Evolutionary conservation across 2,888 invertebrate species (phyloP).

Genomic region (Philereme vetulata): DNA sequence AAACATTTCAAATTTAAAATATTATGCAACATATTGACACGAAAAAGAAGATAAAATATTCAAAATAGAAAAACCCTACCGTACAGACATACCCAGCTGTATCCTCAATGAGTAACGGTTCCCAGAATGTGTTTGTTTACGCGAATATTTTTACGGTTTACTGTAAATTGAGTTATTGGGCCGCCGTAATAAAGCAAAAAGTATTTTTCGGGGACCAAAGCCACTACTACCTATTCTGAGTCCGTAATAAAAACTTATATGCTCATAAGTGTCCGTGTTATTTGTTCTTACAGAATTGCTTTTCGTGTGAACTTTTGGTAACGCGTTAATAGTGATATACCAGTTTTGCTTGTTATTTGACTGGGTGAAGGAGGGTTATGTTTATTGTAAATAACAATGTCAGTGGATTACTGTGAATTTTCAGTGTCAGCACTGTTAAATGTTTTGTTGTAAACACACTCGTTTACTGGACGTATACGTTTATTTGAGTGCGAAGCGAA

Average conservation of each 20-base stretch:
- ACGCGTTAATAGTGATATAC: slow-evolving; percentile 10
- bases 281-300: slow-evolving; percentile 31
- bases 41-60: too few species aligned
- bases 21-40: too few species aligned
- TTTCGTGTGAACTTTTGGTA: slow-evolving; percentile 27
- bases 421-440: too few species aligned
- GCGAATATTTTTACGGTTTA: slow-evolving; percentile 41
- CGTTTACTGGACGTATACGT: too few species aligned
- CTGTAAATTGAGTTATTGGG: slow-evolving; percentile 49
- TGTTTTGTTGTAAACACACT: too few species aligned
- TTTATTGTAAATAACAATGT: too few species aligned
- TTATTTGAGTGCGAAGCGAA: too few species aligned
- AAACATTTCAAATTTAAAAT: too few species aligned
- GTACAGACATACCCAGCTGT: slow-evolving; percentile 8
- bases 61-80: too few species aligned
- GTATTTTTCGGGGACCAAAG: slow-evolving; percentile 28
- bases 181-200: slow-evolving; percentile 41
- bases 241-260: slow-evolving; percentile 34
- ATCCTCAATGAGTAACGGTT: slow-evolving; percentile 12
- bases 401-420: too few species aligned
- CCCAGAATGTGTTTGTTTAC: slow-evolving; percentile 50
- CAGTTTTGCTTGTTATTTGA: background rate
- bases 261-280: slow-evolving; percentile 34
- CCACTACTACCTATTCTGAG: slow-evolving; percentile 5
- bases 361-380: too few species aligned